Evolutionary conservation across 2,113 vertebrate genomes (phyloP).

Genomic region (Tyrannus savana): DNA sequence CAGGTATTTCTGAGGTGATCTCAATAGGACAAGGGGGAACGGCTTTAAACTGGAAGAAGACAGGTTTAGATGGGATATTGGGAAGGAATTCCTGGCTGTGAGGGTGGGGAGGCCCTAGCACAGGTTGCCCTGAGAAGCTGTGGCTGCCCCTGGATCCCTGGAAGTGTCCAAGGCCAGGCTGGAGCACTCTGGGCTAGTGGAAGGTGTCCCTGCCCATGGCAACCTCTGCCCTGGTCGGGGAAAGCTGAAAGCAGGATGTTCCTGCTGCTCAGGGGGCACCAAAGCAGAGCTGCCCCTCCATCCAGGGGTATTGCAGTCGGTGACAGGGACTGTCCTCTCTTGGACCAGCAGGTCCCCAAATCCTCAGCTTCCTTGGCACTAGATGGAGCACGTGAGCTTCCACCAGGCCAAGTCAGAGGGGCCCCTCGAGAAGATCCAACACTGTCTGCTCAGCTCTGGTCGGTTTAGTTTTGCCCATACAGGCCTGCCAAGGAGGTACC

Average conservation of each 20-base stretch:
- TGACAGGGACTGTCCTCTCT: neutral
- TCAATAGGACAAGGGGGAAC: neutral
- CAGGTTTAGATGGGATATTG: neutral
- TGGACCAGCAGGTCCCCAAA: neutral
- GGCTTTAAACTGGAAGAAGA: neutral
- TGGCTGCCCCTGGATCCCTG: neutral
- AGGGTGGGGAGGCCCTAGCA: rapidly evolving
- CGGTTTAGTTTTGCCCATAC: neutral
- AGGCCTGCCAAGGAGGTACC: rapidly evolving
- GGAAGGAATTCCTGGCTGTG: neutral
- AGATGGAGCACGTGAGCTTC: constrained; percentile 36
- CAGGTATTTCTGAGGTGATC: neutral
- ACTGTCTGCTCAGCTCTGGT: neutral
- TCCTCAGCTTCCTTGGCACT: neutral
- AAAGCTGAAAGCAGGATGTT: neutral
- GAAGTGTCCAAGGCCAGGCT: neutral
- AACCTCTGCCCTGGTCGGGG: neutral
- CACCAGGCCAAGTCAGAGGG: neutral
- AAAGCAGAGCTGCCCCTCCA: rapidly evolving
- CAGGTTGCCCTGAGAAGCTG: neutral
- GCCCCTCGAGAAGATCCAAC: neutral
- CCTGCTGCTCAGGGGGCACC: neutral
- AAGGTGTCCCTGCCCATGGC: neutral
- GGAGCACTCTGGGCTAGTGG: rapidly evolving
- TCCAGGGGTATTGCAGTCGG: rapidly evolving